Percentiles rank a stretch among this genome's conserved stretches.
Conservation (phyloP, 2,797 vertebrate genomes). For the Peromyscus melanophrys region DNA sequence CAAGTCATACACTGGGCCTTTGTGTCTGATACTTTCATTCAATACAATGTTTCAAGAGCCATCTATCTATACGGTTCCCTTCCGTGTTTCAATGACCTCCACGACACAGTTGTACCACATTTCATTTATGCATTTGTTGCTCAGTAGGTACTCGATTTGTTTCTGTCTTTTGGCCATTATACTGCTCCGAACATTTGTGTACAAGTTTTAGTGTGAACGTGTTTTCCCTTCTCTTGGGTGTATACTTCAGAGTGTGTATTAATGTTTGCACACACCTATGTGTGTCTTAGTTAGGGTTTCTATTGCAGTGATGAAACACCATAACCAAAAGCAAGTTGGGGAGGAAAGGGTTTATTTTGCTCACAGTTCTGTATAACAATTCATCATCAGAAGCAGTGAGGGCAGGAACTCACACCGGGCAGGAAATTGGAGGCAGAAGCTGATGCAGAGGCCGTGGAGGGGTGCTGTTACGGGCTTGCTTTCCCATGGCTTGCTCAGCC, state of each 20-base stretch:
- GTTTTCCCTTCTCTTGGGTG: conserved; percentile 55
- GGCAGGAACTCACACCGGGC: neutral
- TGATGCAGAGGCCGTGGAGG: too few species aligned
- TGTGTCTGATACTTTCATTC: neutral
- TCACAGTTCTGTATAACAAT: neutral
- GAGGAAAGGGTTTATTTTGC: neutral
- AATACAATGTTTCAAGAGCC: neutral
- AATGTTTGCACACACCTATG: neutral
- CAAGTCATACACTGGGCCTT: neutral
- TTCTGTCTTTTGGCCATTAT: conserved; percentile 42
- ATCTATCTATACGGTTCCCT: neutral
- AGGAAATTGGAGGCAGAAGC: neutral
- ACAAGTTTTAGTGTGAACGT: neutral
- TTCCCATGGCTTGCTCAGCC: too few species aligned
- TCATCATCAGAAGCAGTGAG: neutral
- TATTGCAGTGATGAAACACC: neutral
- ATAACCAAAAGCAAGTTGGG: neutral
- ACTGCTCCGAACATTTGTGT: neutral
- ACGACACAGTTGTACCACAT: neutral
- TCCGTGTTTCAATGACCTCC: neutral
- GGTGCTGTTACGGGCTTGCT: too few species aligned
- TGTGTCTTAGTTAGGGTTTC: neutral
- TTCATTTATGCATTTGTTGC: neutral
- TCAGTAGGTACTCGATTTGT: neutral
- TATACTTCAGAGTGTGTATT: neutral